Evolutionary conservation across 1,140 invertebrate species (phyloP), one percentile per base, ranked within the genome.

Genomic region (Nymphalis io): DNA sequence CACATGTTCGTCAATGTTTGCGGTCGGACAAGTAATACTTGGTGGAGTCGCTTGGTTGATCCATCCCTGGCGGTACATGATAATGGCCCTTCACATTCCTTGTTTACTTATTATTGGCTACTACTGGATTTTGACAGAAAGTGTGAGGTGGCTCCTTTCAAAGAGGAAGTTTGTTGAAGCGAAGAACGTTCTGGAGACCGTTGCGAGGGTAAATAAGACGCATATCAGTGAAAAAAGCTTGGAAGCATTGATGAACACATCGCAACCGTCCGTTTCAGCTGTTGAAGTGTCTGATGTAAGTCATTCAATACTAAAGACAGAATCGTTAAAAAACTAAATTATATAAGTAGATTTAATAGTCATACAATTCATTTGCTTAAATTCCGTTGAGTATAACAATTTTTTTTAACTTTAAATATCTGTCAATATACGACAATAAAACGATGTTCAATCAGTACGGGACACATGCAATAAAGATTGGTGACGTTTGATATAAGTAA

Each of bases 81-180:
- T 96, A 27, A 92, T 95, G 59, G 89, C 94, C 0, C 88, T 95
- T 8, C 96, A 96, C 71, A 88, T 92, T 1, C 94, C 95, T 2
- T 94, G 94, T 55, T 82, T 96, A 20, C 81, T 95, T 1, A 92
- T 96, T 21, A 82, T 96, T 12, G 78, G 90, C 1, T 94, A 95
- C 78, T 93, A 93, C 53, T 93, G 94, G 88, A 77, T 94, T 40
- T 73, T 95, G 12, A 93, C 93, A 1, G 95, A 95, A 86, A 95
- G 94, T 42, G 91, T 95, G 18, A 89, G 96, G 73, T 97, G 96
- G 96, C 91, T 96, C 11, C 80, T 97, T 38, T 94, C 95, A 0
- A 94, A 95, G 16, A 93, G 94, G 12, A 94, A 93, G 71, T 94
- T 94, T 60, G 91, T 94, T 0, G 93, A 95, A 75, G 95, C 95